Conservation (phyloP, 2,888 invertebrate genomes). For the Dryobotodes eremita region DNA sequence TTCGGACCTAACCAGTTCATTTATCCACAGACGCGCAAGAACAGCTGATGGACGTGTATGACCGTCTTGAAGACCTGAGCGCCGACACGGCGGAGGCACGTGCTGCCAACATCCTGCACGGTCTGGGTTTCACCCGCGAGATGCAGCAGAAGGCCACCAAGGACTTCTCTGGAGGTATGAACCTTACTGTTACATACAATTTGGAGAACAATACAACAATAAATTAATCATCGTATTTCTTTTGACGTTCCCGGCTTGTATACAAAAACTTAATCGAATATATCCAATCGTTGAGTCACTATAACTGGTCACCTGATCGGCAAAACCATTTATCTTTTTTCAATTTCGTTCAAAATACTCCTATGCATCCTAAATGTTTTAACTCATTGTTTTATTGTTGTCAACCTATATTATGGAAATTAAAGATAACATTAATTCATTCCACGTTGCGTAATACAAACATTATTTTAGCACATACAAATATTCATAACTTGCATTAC, state of each 20-base stretch:
- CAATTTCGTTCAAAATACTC: not conserved
- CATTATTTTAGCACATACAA: not conserved
- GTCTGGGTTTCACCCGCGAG: conserved; percentile 97
- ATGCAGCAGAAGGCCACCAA: conserved; percentile 97
- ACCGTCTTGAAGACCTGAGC: conserved; percentile 98
- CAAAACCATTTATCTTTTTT: not conserved
- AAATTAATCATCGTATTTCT: not conserved
- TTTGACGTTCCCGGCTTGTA: not conserved
- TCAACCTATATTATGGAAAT: not conserved
- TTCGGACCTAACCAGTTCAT: not conserved
- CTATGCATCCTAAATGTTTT: not conserved
- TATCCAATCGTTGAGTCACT: not conserved
- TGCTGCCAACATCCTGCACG: conserved; percentile 98
- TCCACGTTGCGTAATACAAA: not conserved
- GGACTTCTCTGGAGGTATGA: conserved; percentile 95
- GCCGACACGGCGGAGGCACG: conserved; percentile 98
- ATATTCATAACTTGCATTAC: not conserved
- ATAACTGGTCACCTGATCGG: not conserved
- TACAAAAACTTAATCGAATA: not conserved
- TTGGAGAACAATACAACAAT: not conserved
- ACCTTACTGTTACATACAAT: not conserved
- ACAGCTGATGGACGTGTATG: conserved; percentile 99
- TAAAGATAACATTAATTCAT: not conserved
- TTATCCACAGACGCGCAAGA: conserved; percentile 95
- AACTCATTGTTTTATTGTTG: not conserved